Percentiles rank a stretch among this genome's conserved stretches.
phyloP scores from a whole-genome alignment of 2,797 vertebrate species.

The Peromyscus melanophrys region DNA sequence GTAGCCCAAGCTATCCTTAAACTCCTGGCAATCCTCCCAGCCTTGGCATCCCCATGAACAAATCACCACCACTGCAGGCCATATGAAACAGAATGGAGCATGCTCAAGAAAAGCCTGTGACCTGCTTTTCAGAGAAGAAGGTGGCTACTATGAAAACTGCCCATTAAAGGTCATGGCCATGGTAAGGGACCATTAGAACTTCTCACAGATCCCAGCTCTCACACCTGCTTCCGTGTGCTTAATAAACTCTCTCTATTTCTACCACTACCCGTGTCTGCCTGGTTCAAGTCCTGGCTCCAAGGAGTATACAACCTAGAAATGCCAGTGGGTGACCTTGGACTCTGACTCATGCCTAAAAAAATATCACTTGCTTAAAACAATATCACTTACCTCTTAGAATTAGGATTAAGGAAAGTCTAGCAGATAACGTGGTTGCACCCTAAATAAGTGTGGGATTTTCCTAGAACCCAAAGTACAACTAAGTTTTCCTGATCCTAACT shows the following conservation, averaged over 20 bases:
- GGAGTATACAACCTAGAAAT: background rate
- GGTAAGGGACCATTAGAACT: background rate
- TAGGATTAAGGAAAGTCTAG: background rate
- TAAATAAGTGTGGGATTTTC: background rate
- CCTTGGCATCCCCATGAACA: background rate
- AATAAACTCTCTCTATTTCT: background rate
- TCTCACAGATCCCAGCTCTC: background rate
- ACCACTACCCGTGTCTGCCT: background rate
- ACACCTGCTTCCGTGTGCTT: fast-evolving
- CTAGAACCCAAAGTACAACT: slow-evolving; percentile 60
- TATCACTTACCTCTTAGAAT: background rate
- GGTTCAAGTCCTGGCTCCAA: background rate
- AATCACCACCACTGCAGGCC: background rate
- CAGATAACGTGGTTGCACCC: background rate
- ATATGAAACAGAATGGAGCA: background rate
- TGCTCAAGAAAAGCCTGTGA: too few relatives aligned
- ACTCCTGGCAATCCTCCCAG: background rate
- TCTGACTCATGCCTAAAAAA: background rate
- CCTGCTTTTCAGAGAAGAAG: background rate
- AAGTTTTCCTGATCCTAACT: slow-evolving; percentile 73
- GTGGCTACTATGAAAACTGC: background rate
- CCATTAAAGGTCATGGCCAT: background rate
- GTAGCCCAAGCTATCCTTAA: background rate
- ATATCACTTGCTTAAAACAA: background rate
- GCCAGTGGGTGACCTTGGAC: background rate